These are phyloP conservation scores for Hypselothyrea guttata DNA, from an alignment of 2,888 invertebrate species.

Conservation along the genomic window DNA sequence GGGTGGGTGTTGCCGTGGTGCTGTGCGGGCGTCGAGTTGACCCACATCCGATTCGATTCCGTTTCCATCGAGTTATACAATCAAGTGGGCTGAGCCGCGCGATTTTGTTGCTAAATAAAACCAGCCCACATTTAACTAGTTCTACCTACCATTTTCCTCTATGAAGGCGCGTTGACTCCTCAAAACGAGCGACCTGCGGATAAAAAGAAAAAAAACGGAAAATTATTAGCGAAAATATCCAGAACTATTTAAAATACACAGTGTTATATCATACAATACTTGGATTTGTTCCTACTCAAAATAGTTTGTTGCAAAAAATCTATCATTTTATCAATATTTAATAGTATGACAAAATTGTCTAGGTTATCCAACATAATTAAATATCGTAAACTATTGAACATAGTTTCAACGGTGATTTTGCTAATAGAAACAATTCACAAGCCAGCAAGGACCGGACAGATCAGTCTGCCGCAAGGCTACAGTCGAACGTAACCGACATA, in stretches of 20 bases:
- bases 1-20: conserved; percentile 34
- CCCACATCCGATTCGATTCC: conserved; percentile 57
- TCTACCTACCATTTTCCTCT: conserved; percentile 81
- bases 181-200: conserved; percentile 81
- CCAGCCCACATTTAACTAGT: conserved; percentile 43
- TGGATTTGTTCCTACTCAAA: no score
- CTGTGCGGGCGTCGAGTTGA: conserved; percentile 71
- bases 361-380: no score
- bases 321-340: no score
- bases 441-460: no score
- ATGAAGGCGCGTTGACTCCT: conserved; percentile 80
- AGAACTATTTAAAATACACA: background rate
- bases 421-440: no score
- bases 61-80: conserved; percentile 31
- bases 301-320: no score
- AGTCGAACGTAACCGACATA: no score
- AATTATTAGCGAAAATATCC: background rate
- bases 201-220: conserved; percentile 22
- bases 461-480: no score
- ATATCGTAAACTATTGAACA: no score
- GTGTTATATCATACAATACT: no score
- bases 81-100: conserved; percentile 63
- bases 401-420: no score
- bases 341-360: no score
- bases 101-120: conserved; percentile 40